Conservation (phyloP, 1,140 invertebrate genomes). For the Pygmarrhopalites habei region DNA sequence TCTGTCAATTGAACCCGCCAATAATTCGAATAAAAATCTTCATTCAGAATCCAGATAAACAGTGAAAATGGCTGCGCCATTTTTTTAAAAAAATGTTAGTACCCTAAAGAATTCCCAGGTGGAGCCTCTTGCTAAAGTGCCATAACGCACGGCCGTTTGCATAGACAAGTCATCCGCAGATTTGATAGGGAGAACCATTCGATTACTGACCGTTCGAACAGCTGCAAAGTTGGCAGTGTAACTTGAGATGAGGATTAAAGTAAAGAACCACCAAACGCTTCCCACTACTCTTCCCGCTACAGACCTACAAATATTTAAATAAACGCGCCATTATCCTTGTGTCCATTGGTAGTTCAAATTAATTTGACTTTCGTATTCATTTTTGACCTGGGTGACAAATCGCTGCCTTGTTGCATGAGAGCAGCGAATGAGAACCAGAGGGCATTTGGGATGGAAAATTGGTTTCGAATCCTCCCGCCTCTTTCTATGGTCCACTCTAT, state of each 20-base stretch:
- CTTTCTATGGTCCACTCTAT: constrained; percentile 50
- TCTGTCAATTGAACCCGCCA: too few species aligned
- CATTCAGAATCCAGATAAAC: too few species aligned
- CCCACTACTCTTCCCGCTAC: constrained; percentile 58
- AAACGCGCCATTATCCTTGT: too few species aligned
- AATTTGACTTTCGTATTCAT: too few species aligned
- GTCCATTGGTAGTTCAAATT: too few species aligned
- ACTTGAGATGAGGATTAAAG: constrained; percentile 61
- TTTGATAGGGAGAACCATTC: constrained; percentile 56
- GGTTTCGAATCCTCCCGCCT: constrained; percentile 45
- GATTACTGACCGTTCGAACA: constrained; percentile 50
- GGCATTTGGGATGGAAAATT: constrained; percentile 59
- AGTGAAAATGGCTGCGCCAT: too few species aligned
- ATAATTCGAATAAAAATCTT: too few species aligned
- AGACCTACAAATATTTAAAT: constrained; percentile 49
- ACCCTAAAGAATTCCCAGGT: constrained; percentile 58
- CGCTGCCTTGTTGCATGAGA: constrained; percentile 59
- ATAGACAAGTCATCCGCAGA: constrained; percentile 57
- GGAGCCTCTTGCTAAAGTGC: constrained; percentile 54
- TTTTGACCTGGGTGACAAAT: constrained; percentile 59
- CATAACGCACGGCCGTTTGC: constrained; percentile 60
- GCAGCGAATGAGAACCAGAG: constrained; percentile 60
- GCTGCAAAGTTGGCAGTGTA: constrained; percentile 61
- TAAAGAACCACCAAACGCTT: constrained; percentile 65
- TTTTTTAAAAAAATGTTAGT: too few species aligned